Evolutionary conservation across 2,888 invertebrate genomes (phyloP), one percentile per base, ranked within the genome.

Genomic region (Lumbricus terrestris): DNA sequence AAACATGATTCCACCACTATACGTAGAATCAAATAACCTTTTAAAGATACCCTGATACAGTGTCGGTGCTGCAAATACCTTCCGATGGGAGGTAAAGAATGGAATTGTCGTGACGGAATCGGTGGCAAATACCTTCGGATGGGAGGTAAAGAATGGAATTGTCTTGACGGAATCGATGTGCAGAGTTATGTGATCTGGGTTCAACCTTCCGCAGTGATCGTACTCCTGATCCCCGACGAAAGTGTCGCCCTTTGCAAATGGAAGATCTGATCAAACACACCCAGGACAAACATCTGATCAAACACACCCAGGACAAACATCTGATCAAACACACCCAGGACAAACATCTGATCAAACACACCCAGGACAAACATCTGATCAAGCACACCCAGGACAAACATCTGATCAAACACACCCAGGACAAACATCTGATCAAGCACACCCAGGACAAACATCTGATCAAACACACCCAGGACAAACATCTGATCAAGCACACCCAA

Each of bases 181-280:
- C 6, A 90, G 4, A 16, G 47, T 54, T 34, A 90, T 54, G 69
- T 88, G 54, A 18, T 90, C 69, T 16, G 90, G 90, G 20, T 47
- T 34, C 47, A 42, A 16, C 35, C n/a, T 20, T 5, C 88, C 88
- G 88, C 90, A 90, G 29, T 88, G 47, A 38, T 90, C 90, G 69
- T n/a, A 90, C n/a, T 89, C 90, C 13, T n/a, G 16, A 20, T 54
- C 38, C 33, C 90, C 90, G 18, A 29, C 2, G 82, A 35, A 90
- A 13, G 13, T 3, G 35, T 90, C 90, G 23, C 90, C 90, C 37
- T 29, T 35, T 20, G n/a, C 69, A 35, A 88, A 18, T 16, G 89
- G 90, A 1, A 89, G 29, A 16, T 69, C 90, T 90, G 82, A 15
- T 38, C 38, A 42, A 34, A 37, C 29, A 38, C 38, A 37, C n/a